These are phyloP conservation scores for Nebria ingens DNA, from an alignment of 1,140 invertebrate species.

Conservation along the genomic window DNA sequence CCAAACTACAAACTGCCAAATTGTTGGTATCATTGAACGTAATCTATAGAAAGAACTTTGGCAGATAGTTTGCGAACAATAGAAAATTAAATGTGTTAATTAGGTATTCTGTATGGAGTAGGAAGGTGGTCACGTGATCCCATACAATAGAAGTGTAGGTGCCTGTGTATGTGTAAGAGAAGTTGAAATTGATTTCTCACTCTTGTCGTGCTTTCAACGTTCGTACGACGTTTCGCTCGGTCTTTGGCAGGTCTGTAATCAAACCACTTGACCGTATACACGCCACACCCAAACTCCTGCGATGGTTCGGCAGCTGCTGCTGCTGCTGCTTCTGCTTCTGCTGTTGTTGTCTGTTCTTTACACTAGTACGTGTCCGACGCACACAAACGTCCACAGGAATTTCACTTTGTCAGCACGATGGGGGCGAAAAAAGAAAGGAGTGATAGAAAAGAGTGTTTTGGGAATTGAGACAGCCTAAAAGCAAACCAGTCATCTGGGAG, in stretches of 20 bases:
- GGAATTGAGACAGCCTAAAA: no score
- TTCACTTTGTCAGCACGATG: no score
- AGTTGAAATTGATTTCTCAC: slow-evolving; percentile 27
- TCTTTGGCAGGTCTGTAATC: slow-evolving; percentile 24
- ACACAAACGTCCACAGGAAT: not conserved
- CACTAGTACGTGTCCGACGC: not conserved
- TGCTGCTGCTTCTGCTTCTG: not conserved
- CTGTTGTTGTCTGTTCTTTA: not conserved
- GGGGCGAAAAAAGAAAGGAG: no score
- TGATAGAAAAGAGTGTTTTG: no score
- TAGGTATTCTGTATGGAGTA: no score
- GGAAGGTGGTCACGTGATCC: not conserved
- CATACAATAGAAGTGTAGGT: slow-evolving; percentile 20
- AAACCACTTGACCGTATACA: slow-evolving; percentile 24
- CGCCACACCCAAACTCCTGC: not conserved
- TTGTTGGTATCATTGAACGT: no score
- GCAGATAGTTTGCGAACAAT: no score
- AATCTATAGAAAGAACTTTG: no score
- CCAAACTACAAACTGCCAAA: no score
- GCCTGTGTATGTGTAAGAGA: no score
- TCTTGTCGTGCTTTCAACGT: slow-evolving; percentile 20
- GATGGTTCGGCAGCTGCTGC: not conserved
- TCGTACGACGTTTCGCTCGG: slow-evolving; percentile 20
- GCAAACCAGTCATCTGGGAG: no score
- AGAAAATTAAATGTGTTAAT: no score